These are phyloP conservation scores for Chrysopilus asiliformis DNA, from an alignment of 2,888 invertebrate genomes.

Conservation along the genomic window DNA sequence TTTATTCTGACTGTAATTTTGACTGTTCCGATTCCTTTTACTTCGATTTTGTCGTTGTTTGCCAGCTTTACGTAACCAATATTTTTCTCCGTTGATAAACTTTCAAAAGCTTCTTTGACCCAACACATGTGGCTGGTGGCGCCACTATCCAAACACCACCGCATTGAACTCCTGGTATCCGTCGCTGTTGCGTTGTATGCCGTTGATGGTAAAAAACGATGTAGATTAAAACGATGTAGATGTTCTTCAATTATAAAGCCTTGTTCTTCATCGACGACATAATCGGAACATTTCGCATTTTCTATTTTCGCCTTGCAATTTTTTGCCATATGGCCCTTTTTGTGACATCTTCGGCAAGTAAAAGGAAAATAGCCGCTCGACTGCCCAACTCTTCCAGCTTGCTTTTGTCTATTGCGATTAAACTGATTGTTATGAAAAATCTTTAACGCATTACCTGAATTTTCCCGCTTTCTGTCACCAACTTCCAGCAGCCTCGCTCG, in stretches of 20 bases:
- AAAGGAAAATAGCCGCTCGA: conserved; percentile 3
- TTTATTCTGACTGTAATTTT: conserved; percentile 1
- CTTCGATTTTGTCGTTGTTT: conserved; percentile 5
- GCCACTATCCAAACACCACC: conserved; percentile 9
- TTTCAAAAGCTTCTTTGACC: conserved; percentile 5
- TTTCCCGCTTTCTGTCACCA: conserved; percentile 3
- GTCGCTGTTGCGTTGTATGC: too few species aligned
- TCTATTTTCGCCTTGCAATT: too few species aligned
- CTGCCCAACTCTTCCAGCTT: background rate
- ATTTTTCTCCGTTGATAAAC: background rate
- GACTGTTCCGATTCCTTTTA: conserved; percentile 6
- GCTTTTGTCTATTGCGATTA: background rate
- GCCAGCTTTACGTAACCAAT: conserved; percentile 6
- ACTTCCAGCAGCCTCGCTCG: conserved; percentile 1
- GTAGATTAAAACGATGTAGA: too few species aligned
- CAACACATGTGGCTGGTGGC: conserved; percentile 8
- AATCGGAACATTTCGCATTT: too few species aligned
- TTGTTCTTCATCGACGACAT: too few species aligned
- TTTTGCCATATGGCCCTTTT: conserved; percentile 5
- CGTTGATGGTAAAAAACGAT: too few species aligned
- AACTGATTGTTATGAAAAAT: too few species aligned
- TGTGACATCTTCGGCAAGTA: conserved; percentile 8
- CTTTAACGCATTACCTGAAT: too few species aligned
- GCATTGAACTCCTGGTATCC: too few species aligned
- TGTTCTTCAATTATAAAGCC: too few species aligned